Evolutionary conservation across 2,113 vertebrate species (phyloP).

Genomic region (Eclectus roratus): DNA sequence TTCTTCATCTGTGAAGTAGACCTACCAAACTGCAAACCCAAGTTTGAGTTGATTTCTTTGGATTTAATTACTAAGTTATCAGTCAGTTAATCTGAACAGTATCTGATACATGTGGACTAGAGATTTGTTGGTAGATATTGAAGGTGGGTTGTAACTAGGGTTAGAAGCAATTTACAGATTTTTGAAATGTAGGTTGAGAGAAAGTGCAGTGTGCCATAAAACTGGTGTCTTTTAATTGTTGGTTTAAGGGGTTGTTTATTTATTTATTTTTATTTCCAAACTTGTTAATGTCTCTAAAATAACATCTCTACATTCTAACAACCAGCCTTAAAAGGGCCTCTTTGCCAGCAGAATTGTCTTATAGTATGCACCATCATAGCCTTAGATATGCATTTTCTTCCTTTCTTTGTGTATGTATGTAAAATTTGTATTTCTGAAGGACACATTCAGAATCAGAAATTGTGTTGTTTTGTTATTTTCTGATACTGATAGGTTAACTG

Average conservation of each 20-base stretch:
- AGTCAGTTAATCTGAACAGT: neutral
- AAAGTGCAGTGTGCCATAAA: neutral
- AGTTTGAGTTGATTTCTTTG: neutral
- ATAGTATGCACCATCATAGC: neutral
- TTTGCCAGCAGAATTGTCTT: neutral
- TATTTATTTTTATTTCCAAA: neutral
- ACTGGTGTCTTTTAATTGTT: neutral
- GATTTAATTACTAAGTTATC: neutral
- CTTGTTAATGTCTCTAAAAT: neutral
- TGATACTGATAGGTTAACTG: neutral
- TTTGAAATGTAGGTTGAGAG: neutral
- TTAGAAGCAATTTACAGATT: neutral
- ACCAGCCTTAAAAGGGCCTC: neutral
- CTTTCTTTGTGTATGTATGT: neutral
- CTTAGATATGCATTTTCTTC: neutral
- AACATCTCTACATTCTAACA: neutral
- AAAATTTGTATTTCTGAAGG: neutral
- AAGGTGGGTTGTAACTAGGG: neutral
- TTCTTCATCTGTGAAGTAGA: neutral
- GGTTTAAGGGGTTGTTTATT: neutral
- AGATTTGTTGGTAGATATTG: neutral
- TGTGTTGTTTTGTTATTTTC: neutral
- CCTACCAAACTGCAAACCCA: neutral
- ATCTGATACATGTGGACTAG: neutral
- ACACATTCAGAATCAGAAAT: neutral